A percentile compares a stretch with the other conserved stretches of the same genome.
Evolutionary conservation across 2,888 invertebrate species (phyloP).

Genomic region (Acleris holmiana): DNA sequence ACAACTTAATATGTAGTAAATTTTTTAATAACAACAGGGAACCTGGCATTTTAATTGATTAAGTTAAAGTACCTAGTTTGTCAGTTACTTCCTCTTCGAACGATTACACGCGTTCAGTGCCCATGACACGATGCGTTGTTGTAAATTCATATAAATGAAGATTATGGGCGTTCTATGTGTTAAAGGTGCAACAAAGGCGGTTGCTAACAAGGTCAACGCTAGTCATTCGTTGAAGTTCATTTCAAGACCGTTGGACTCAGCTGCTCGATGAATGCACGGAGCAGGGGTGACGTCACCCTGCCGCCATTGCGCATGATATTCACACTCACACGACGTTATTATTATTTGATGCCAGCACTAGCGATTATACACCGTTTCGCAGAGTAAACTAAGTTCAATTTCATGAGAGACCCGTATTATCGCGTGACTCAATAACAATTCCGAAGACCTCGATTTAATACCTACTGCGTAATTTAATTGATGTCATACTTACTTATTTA

Average conservation of each 20-base stretch:
- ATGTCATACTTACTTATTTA: neutral
- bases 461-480: conserved; percentile 31
- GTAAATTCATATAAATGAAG: no score
- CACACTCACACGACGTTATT: conserved; percentile 12
- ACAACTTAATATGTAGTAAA: no score
- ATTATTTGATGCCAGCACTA: neutral
- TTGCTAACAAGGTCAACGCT: neutral
- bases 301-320: neutral
- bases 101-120: no score
- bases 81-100: no score
- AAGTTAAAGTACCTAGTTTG: no score
- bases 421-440: conserved; percentile 30
- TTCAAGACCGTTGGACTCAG: conserved; percentile 18
- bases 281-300: conserved; percentile 18
- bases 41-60: no score
- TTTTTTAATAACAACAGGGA: no score
- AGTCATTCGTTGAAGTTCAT: conserved; percentile 9
- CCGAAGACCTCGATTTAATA: conserved; percentile 19
- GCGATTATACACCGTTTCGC: conserved; percentile 11
- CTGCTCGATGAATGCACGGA: conserved; percentile 7
- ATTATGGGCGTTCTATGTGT: no score
- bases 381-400: neutral
- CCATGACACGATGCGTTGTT: no score
- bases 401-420: neutral
- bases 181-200: neutral